A percentile compares a stretch with the other conserved stretches of the same genome.
These are phyloP conservation scores for Azorinus chamasolen DNA, from an alignment of 2,888 invertebrate genomes.

Conservation along the genomic window DNA sequence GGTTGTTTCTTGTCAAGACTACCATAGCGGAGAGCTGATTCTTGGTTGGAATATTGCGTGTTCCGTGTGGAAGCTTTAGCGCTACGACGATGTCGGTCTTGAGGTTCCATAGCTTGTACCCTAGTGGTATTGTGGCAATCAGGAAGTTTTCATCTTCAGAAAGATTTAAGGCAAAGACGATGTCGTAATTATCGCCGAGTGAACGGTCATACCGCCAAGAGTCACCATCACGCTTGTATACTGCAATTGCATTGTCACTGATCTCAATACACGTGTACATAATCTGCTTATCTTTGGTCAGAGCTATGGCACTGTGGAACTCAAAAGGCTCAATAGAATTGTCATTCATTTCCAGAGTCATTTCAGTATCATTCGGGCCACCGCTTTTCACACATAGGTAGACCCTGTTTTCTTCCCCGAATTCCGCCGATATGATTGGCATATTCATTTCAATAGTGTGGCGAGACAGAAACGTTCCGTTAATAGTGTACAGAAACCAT, in stretches of 20 bases:
- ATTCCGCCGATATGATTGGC: constrained; percentile 74
- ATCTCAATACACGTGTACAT: constrained; percentile 85
- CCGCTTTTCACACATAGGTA: constrained; percentile 80
- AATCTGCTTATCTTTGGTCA: constrained; percentile 75
- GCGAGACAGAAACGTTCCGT: constrained; percentile 72
- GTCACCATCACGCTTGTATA: constrained; percentile 77
- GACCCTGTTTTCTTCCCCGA: constrained; percentile 70
- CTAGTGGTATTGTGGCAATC: constrained; percentile 89
- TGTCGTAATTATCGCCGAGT: constrained; percentile 82
- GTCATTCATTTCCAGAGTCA: constrained; percentile 82
- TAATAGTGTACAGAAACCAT: constrained; percentile 80
- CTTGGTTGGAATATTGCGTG: constrained; percentile 96
- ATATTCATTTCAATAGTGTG: constrained; percentile 76
- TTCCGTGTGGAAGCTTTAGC: constrained; percentile 88
- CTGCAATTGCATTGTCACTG: constrained; percentile 84
- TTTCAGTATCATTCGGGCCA: constrained; percentile 77
- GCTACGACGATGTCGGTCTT: constrained; percentile 79
- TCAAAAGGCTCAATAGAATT: constrained; percentile 82
- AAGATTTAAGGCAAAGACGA: constrained; percentile 89
- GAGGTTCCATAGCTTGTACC: constrained; percentile 87
- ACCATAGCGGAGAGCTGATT: constrained; percentile 96
- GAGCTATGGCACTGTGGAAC: constrained; percentile 85
- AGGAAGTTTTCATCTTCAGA: constrained; percentile 93
- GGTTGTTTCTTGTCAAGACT: constrained; percentile 95
- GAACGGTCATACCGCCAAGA: constrained; percentile 83